Evolutionary conservation across 2,797 vertebrate species (phyloP), one percentile per base, ranked within the genome.

Genomic region (Galaxias olidus): DNA sequence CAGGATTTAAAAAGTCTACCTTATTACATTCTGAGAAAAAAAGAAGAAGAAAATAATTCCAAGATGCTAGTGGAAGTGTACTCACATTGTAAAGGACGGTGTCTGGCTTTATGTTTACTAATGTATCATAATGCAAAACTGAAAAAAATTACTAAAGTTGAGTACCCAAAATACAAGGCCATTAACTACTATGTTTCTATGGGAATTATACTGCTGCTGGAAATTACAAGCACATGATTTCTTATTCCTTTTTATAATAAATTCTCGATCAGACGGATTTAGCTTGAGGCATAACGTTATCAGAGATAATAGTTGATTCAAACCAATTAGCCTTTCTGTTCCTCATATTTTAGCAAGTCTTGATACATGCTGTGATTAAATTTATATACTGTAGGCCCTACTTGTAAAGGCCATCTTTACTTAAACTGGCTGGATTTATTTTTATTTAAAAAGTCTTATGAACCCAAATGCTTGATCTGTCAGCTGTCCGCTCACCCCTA

Each of bases 1-100:
- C 94, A 94, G 93, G 94, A 94, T 94, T 95, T 86, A 92, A 89
- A 80, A 94, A 95, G 90, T 91, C 92, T 95, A 96, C 93, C 90
- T 93, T 95, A 92, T 93, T 93, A 93, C 96, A 98, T 98, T 98
- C 95, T 95, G 94, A 92, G 90, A 73, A 76, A 81, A 77, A 79
- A 81, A 77, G 65, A 74, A 69, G 71, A 65, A 72, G 68, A 72
- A 53, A 76, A 91, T 90, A 93, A 87, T 87, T 92, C 89, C 90
- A 89, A 95, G 92, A 93, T 84, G 91, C 91, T 92, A 92, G 92
- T 92, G 90, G 87, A 91, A 93, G 92, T 92, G 92, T 88, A 92
- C 88, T 93, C 90, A 93, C 87, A 91, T 91, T 90, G 92, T 95
- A 96, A 96, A 95, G 94, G 94, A 95, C 91, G 87, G 92, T 85